Evolutionary conservation across 2,113 vertebrate genomes (phyloP).

Genomic region (Columbina picui): DNA sequence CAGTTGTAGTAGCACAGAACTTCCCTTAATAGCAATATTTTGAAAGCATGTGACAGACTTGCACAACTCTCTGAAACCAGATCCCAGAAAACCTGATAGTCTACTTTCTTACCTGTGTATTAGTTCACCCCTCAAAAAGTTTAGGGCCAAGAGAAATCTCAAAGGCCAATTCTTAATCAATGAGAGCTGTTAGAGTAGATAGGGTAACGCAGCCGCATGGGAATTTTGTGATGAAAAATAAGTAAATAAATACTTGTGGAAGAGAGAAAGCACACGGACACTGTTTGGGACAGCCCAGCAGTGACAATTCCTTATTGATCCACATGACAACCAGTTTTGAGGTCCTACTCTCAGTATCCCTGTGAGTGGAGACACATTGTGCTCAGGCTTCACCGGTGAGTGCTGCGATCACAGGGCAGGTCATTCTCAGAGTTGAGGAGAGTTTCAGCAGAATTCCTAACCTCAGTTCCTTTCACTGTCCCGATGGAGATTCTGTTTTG

Average conservation of each 20-base stretch:
- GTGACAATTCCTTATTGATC: not conserved
- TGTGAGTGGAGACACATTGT: accelerated
- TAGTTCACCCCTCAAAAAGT: not conserved
- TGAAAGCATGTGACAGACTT: not conserved
- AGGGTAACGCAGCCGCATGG: not conserved
- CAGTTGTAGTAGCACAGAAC: not conserved
- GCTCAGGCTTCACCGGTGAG: not conserved
- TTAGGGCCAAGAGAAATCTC: not conserved
- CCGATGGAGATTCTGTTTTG: not conserved
- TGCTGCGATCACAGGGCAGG: not conserved
- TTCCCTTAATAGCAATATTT: not conserved
- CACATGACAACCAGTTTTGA: not conserved
- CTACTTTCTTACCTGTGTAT: not conserved
- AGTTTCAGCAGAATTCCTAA: not conserved
- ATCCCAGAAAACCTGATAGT: not conserved
- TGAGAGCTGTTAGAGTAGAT: not conserved
- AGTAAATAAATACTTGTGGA: not conserved
- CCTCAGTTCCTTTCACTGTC: not conserved
- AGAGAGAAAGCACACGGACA: not conserved
- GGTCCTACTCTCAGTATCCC: not conserved
- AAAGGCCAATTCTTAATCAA: not conserved
- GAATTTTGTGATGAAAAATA: not conserved
- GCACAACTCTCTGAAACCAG: not conserved
- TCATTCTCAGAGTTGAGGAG: not conserved
- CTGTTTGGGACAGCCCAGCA: not conserved